Base-by-base conservation (phyloP, 1,140 invertebrate species). In the Drosophila fuyamai region DNA sequence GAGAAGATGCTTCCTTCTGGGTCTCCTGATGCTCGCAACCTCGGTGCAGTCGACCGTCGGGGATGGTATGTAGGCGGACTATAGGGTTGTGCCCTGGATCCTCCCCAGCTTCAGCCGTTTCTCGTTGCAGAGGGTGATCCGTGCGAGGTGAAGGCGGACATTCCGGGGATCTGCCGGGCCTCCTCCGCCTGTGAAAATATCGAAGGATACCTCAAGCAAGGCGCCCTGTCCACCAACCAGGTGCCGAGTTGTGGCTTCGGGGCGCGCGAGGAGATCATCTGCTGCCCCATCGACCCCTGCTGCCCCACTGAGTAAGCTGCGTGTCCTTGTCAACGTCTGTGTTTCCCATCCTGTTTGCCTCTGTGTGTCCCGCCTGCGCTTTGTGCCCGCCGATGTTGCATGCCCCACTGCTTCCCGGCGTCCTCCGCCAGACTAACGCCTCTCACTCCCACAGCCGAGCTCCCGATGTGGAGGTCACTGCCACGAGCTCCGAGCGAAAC, bases 231-330 rank as follows among this genome's bases (percentile, higher is more conserved):
- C 1, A 16, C 23, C 5, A 48, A 16, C 9, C 78, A 90, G 23
- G 67, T 92, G 38, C 83, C 79, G 36, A 85, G 51, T 35, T 92
- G 90, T 54, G 83, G 83, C 7, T 68, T 88, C 9, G 57, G 54
- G 0, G 12, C 57, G 9, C 47, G 29, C 9, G 90, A 91, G 59
- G 90, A 92, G 79, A 85, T 91, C 12, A 79, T 92, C 10, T 92
- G 90, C 55, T 92, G 90, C 63, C 90, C 90, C 13, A 16, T 35
- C 1, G 57, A 13, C 13, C 50, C 77, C 13, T 86, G 84, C 46
- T 88, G 83, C 48, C 12, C 56, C n/a, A 55, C 60, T 47, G 84
- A 78, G 58, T 68, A 83, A 51, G 50, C 57, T 8, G 29, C 8
- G 12, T 6, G 4, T 29, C 18, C 29, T 5, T 3, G 27, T 13